Evolutionary conservation across 2,797 vertebrate species (phyloP).

Genomic region (Pseudopleuronectes americanus): DNA sequence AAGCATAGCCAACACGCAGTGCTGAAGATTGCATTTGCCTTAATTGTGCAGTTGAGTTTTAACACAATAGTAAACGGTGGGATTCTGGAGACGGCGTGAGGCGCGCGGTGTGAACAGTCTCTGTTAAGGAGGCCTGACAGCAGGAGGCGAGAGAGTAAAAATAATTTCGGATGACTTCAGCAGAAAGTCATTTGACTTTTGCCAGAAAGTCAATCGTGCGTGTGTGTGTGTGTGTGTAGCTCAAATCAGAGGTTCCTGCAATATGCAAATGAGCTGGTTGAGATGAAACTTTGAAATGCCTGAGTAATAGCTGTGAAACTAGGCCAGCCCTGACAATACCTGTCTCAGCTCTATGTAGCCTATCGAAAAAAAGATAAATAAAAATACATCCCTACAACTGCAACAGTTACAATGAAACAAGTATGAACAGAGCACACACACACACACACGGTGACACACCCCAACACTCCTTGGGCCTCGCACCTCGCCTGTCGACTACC

Average conservation of each 20-base stretch:
- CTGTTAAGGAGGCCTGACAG: constrained; percentile 45
- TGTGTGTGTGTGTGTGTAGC: constrained; percentile 4
- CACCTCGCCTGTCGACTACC: constrained; percentile 62
- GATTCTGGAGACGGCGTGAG: constrained; percentile 39
- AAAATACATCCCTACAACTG: constrained; percentile 18
- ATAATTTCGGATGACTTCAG: constrained; percentile 50
- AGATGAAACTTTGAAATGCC: constrained; percentile 20
- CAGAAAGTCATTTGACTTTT: constrained; percentile 27
- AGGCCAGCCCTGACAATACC: constrained; percentile 15
- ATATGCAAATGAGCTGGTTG: constrained; percentile 11
- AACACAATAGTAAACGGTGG: constrained; percentile 63
- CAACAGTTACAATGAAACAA: constrained; percentile 63
- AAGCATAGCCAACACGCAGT: constrained; percentile 66
- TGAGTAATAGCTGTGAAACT: constrained; percentile 31
- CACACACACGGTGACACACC: constrained; percentile 68
- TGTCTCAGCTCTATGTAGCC: no score
- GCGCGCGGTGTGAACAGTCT: constrained; percentile 37
- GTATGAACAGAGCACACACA: constrained; percentile 62
- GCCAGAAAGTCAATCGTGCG: constrained; percentile 8
- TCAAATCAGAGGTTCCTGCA: neutral
- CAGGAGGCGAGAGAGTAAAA: constrained; percentile 32
- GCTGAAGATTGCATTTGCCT: constrained; percentile 67
- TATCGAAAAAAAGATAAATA: constrained; percentile 1
- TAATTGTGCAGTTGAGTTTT: constrained; percentile 57
- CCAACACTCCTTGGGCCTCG: constrained; percentile 58